Base-by-base conservation (phyloP, 2,797 vertebrate genomes). In the Anniella stebbinsi region DNA sequence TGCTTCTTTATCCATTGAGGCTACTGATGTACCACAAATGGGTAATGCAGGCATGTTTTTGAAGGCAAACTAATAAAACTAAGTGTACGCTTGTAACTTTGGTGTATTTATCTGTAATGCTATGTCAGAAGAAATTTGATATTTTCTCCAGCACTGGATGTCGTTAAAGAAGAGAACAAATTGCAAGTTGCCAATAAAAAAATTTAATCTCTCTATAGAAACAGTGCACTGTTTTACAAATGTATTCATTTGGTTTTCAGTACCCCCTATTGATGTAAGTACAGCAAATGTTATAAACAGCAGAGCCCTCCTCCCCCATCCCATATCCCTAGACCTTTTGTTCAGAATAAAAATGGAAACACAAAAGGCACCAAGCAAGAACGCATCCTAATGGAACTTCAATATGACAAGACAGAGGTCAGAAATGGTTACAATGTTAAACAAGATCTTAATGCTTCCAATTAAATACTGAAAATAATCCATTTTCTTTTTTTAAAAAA, bases 171-270 rank as follows among this genome's bases (percentile, higher is more conserved):
- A 87, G 82, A 94, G 8, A 38, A 92, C 2, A 80, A 12, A 36
- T 88, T 89, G 69, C 82, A 67, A 93, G 72, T 93, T 92, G 84
- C 90, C 94, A 94, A 95, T 97, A 92, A 92, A 96, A 93, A 96
- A 97, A 95, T 97, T 98, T 97, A 97, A 96, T 97, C 91, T 97
- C 95, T 97, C 95, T 97, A 90, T 98, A 97, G 96, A 98, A 98
- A 98, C 96, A 97, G 96, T 96, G 96, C 96, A 96, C 94, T 95
- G 93, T 96, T 96, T 97, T 97, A 97, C 97, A 97, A 96, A 97
- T 54, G 84, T 92, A 89, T 95, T 96, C 95, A 96, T 97, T 97
- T 97, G 97, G 96, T 97, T 97, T 96, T 90, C 95, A 94, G 92
- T 96, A 93, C 91, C 92, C 92, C 91, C 84, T 83, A 83, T 76